These are phyloP conservation scores for Cynopterus sphinx DNA, from an alignment of 2,797 vertebrate species.

Conservation along the genomic window DNA sequence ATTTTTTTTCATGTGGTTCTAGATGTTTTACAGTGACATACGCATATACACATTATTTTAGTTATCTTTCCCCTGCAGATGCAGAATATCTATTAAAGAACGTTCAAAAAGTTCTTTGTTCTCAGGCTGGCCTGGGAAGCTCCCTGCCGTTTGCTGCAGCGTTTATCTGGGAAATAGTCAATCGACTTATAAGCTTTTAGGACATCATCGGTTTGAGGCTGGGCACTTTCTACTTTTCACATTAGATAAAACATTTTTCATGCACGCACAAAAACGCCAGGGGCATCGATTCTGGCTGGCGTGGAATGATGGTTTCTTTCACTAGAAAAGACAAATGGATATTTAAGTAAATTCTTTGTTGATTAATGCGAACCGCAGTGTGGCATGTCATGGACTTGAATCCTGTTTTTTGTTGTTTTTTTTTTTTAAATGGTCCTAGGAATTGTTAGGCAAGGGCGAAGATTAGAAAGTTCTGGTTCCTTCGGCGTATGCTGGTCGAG, in stretches of 20 bases:
- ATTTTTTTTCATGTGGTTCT: not conserved
- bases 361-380: constrained; percentile 6
- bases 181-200: not conserved
- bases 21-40: too few species aligned
- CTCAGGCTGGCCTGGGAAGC: not conserved
- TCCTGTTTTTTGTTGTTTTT: not conserved
- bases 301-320: constrained; percentile 5
- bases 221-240: not conserved
- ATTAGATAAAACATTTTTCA: not conserved
- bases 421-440: not conserved
- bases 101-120: not conserved
- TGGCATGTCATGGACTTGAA: not conserved
- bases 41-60: not conserved
- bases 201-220: not conserved
- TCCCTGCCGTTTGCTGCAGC: not conserved
- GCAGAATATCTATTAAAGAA: not conserved
- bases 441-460: not conserved
- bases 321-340: not conserved
- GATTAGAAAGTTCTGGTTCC: not conserved
- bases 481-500: fast-evolving
- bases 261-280: not conserved
- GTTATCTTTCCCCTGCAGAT: not conserved
- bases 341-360: constrained; percentile 14
- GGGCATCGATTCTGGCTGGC: constrained; percentile 17
- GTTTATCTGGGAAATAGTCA: not conserved